Percentiles rank a stretch among this genome's conserved stretches.
phyloP scores from a whole-genome alignment of 2,113 vertebrate species.

The Ptyas mucosa region DNA sequence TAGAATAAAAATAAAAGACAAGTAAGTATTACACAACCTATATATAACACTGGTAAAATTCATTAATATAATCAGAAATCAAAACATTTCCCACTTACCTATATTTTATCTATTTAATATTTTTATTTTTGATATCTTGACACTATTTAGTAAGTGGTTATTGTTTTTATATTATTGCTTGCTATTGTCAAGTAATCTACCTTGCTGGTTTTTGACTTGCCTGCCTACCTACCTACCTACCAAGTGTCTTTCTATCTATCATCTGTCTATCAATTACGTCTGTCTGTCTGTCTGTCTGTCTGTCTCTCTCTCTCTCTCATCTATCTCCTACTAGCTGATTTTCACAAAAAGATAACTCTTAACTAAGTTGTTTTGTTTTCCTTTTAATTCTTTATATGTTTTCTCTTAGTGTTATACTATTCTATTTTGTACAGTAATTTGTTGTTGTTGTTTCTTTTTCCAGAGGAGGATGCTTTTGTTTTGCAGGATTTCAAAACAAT shows the following conservation, averaged over 20 bases:
- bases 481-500: not conserved
- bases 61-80: not conserved
- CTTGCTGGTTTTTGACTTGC: not conserved
- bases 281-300: not conserved
- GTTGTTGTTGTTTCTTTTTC: not conserved
- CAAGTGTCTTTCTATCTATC: not conserved
- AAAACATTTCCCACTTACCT: not conserved
- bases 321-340: not conserved
- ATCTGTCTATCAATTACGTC: not conserved
- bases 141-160: not conserved
- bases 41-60: not conserved
- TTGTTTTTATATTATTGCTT: not conserved
- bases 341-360: not conserved
- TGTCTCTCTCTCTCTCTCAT: not conserved
- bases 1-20: not conserved
- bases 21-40: not conserved
- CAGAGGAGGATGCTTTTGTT: not conserved
- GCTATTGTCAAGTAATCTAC: not conserved
- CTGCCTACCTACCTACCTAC: not conserved
- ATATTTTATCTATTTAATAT: not conserved
- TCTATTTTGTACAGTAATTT: not conserved
- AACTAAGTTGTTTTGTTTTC: not conserved
- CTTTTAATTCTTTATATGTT: not conserved
- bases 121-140: not conserved
- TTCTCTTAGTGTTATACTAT: not conserved